A percentile compares a stretch with the other conserved stretches of the same genome.
Evolutionary conservation across 2,888 invertebrate genomes (phyloP).

Genomic region (Xanthorhoe spadicearia): DNA sequence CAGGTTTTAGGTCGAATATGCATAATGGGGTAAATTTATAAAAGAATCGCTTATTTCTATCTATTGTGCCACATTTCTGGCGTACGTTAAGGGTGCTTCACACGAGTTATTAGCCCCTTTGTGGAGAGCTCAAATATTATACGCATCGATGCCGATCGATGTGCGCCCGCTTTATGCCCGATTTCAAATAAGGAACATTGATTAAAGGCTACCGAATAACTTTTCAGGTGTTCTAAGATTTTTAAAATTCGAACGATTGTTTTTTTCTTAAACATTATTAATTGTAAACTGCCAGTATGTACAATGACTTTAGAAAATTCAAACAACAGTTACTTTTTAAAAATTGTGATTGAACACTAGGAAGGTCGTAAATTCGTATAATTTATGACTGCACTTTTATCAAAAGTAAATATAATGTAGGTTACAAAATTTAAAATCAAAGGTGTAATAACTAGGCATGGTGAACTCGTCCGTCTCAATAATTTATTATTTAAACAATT

Average conservation of each 20-base stretch:
- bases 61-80: slow-evolving; percentile 37
- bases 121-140: slow-evolving; percentile 73
- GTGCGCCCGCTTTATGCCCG: slow-evolving; percentile 26
- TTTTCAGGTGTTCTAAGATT: slow-evolving; percentile 4
- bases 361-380: too few relatives aligned
- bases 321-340: too few relatives aligned
- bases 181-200: slow-evolving; percentile 32
- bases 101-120: slow-evolving; percentile 82
- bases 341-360: too few relatives aligned
- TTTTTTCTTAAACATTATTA: not conserved
- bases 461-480: too few relatives aligned
- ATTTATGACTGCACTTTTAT: too few relatives aligned
- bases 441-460: too few relatives aligned
- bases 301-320: too few relatives aligned
- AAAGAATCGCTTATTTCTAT: slow-evolving; percentile 40
- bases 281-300: not conserved
- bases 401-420: too few relatives aligned
- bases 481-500: too few relatives aligned
- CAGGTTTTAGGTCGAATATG: too few relatives aligned
- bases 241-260: slow-evolving; percentile 19
- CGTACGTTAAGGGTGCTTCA: slow-evolving; percentile 74
- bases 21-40: too few relatives aligned
- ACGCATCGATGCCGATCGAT: slow-evolving; percentile 67
- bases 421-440: too few relatives aligned
- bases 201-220: slow-evolving; percentile 4